Evolutionary conservation across 2,113 vertebrate species (phyloP).

Genomic region (Xiphophorus hellerii): DNA sequence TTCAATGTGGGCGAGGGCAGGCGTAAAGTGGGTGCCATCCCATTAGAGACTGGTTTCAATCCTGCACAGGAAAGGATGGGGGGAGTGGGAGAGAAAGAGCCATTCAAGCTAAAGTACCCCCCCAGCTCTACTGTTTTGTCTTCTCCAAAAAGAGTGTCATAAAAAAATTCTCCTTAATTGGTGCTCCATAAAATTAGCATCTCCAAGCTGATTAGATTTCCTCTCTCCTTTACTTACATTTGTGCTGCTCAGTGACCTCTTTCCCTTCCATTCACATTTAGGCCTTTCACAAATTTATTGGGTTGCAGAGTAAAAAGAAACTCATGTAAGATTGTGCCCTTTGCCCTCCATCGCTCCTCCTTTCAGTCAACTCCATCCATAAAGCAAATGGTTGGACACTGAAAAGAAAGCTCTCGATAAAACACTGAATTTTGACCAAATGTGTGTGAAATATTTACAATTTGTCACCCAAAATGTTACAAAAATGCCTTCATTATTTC

Average conservation of each 20-base stretch:
- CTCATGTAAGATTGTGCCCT: conserved; percentile 75
- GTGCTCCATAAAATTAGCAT: conserved; percentile 82
- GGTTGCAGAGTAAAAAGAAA: conserved; percentile 67
- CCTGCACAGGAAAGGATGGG: conserved; percentile 41
- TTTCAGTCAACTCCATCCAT: conserved; percentile 46
- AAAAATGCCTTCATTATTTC: background rate
- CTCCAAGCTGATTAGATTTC: conserved; percentile 79
- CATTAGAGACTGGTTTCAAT: conserved; percentile 74
- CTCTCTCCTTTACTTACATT: conserved; percentile 65
- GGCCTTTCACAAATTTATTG: conserved; percentile 77
- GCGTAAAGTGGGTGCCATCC: conserved; percentile 76
- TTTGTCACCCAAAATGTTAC: too few relatives aligned
- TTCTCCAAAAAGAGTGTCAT: conserved; percentile 70
- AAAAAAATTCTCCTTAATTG: conserved; percentile 81
- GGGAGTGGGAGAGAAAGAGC: conserved; percentile 3
- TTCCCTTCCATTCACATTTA: conserved; percentile 71
- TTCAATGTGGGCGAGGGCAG: conserved; percentile 77
- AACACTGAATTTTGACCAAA: conserved; percentile 41
- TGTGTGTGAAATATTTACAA: background rate
- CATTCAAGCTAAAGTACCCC: conserved; percentile 44
- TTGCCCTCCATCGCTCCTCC: conserved; percentile 68
- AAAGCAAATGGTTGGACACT: conserved; percentile 50
- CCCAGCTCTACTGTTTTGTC: conserved; percentile 71
- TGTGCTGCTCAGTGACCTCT: conserved; percentile 65
- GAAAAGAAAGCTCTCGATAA: conserved; percentile 43